Evolutionary conservation across 2,888 invertebrate species (phyloP), one percentile per base, ranked within the genome.

Genomic region (Aspidiotus rigidus): DNA sequence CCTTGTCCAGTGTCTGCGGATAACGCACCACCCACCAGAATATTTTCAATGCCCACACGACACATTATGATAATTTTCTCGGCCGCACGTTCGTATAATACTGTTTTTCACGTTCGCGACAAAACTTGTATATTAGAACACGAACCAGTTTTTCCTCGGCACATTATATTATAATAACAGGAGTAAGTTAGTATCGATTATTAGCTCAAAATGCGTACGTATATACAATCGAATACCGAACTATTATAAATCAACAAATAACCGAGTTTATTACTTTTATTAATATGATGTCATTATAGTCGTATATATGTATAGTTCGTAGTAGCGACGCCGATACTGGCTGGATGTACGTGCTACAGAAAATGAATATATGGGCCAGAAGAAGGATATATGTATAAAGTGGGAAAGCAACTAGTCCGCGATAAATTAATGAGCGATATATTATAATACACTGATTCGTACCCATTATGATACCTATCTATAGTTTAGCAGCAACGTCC

Each of bases 391-490:
- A 28, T 11, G 49, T n/a, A 49, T 11, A 49, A 49, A n/a, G 49
- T 49, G 49, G 49, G 49, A 49, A 49, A 49, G 49, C 49, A 49
- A 49, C 49, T 49, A 49, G 49, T 49, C 49, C n/a, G n/a, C 49
- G 49, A 49, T 49, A 49, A 49, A 49, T 49, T 49, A 49, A 49
- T n/a, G 49, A 49, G 49, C 49, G 11, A 49, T 49, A 49, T 49
- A 49, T n/a, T 28, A 28, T 28, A 28, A 28, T 28, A 28, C 28
- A 28, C 28, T 28, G 49, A 49, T 49, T 11, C 49, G 49, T 13
- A 49, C 49, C 49, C 49, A n/a, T 13, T 49, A 49, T n/a, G 49
- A 49, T n/a, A 49, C 49, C 10, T 49, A 49, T 49, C 10, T n/a
- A 49, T n/a, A 28, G 28, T 28, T 28, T 28, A 28, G 28, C 28